Base-by-base conservation (phyloP, 2,888 invertebrate species). In the Incurvaria masculella region DNA sequence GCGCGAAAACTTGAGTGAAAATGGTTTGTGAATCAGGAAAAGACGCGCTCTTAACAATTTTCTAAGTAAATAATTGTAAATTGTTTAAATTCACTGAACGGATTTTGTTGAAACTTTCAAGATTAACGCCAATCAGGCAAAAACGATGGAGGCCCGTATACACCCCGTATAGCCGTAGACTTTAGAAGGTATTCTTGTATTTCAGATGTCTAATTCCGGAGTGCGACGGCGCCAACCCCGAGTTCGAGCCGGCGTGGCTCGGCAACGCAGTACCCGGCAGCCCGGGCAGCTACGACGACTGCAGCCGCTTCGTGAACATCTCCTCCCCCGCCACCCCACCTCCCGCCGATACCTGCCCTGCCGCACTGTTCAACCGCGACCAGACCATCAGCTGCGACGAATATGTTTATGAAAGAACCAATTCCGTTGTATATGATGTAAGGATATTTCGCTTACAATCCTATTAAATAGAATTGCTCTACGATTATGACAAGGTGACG, bases 141-240 rank as follows among this genome's bases (percentile, higher is more conserved):
- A n/a, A n/a, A n/a, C n/a, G n/a, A n/a, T n/a, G n/a, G n/a, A n/a
- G n/a, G n/a, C n/a, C n/a, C n/a, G n/a, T n/a, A n/a, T n/a, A n/a
- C n/a, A n/a, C n/a, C n/a, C n/a, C n/a, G n/a, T n/a, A n/a, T n/a
- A n/a, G n/a, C n/a, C n/a, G n/a, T n/a, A n/a, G n/a, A n/a, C n/a
- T n/a, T n/a, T n/a, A n/a, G n/a, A n/a, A n/a, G n/a, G n/a, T n/a
- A n/a, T n/a, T n/a, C n/a, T 19, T 18, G 11, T 11, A 5, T 56
- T 53, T 16, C 52, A 81, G 82, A 56, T 82, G 83, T 55, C 64
- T 62, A 27, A 66, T 83, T 38, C 69, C 73, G 2, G 81, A 80
- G 59, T 83, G 83, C 54, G 81, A 69, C 17, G 65, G 68, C 49
- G 57, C 55, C 14, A 64, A 66, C 33, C 56, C 62, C 10, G 49